Evolutionary conservation across 2,113 vertebrate genomes (phyloP), one percentile per base, ranked within the genome.

Genomic region (Xiphophorus hellerii): DNA sequence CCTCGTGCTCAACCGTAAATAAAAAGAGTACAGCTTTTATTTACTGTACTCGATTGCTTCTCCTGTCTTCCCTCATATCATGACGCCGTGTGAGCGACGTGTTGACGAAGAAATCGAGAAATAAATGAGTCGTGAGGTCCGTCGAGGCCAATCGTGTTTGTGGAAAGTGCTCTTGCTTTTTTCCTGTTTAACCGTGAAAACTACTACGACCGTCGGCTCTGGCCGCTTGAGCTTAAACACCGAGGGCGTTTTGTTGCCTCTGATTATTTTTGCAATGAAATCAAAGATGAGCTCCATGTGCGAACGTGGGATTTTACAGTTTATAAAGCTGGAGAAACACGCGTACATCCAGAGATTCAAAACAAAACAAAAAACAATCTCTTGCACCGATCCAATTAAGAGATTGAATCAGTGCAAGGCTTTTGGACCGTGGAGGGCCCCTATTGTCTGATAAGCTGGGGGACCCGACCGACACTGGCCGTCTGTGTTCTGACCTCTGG

Each of bases 331-430:
- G 76, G 78, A 86, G 61, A 81, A 71, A 82, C 76, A 76, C 29
- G 79, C 60, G 51, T 77, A 71, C 58, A 79, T 75, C 74, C 48
- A 51, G 48, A 58, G 22, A 84, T 72, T 66, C 78, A 85, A 81
- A 83, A n/a, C n/a, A n/a, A n/a, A n/a, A n/a, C n/a, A n/a, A 8
- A 33, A 33, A 33, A 8, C 67, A 70, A 83, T 66, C 29, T 68
- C 76, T 89, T 37, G 35, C 35, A 35, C 33, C 9, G 33, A 35
- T 35, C 33, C 33, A 37, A 37, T 11, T 37, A 11, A 28, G 35
- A 37, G 89, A 93, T 88, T 90, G 87, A 83, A 87, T 90, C 82
- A 90, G 63, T 2, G 75, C 77, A 65, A 77, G 78, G 85, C 88
- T 90, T 88, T 76, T 80, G 90, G 86, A 89, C 88, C 90, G 69